Percentiles rank a stretch among this genome's conserved stretches.
phyloP scores from a whole-genome alignment of 2,113 vertebrate genomes.

The Dissostichus mawsoni region DNA sequence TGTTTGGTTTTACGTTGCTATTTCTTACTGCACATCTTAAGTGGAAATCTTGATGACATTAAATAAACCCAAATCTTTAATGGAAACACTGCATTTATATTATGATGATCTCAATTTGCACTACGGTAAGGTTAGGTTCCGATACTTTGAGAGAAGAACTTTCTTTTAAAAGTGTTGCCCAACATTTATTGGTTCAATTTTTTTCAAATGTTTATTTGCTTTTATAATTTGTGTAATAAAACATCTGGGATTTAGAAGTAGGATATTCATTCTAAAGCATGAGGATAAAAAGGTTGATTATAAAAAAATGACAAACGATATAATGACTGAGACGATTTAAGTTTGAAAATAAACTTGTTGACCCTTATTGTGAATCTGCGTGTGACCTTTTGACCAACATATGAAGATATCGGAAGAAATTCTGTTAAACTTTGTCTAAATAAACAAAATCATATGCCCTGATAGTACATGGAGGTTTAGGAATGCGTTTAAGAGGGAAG shows the following conservation, averaged over 20 bases:
- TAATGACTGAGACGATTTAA: neutral
- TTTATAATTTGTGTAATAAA: neutral
- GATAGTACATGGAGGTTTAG: neutral
- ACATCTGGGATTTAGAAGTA: neutral
- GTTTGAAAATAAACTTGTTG: neutral
- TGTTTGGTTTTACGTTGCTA: neutral
- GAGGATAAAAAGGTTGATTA: neutral
- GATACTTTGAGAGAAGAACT: no score
- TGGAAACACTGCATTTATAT: neutral
- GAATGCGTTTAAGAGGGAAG: neutral
- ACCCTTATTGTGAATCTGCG: no score
- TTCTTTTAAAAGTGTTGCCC: no score
- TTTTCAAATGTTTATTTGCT: neutral
- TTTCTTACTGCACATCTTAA: neutral
- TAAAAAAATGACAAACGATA: neutral
- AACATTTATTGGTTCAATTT: neutral
- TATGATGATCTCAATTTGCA: neutral
- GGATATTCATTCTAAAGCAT: no score
- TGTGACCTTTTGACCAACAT: no score
- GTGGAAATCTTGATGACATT: neutral
- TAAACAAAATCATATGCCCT: constrained; percentile 4
- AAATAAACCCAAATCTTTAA: neutral
- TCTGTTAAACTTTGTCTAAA: no score
- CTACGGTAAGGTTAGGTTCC: no score
- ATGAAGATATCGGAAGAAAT: no score